phyloP scores from a whole-genome alignment of 2,797 vertebrate species.

The Sardinella longiceps region DNA sequence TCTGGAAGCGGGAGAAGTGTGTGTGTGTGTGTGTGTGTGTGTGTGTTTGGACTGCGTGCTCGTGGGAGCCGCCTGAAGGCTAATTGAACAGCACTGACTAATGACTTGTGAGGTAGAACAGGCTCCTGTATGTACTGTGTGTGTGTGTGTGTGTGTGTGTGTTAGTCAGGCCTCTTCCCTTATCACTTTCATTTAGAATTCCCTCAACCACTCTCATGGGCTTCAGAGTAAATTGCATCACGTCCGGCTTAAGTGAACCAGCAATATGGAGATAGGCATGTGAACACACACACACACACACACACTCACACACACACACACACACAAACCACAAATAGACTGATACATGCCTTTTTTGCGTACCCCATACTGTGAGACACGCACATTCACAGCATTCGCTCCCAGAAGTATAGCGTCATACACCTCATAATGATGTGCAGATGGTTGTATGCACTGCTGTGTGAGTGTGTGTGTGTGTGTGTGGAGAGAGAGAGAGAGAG shows the following conservation, averaged over 20 bases:
- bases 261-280: background rate
- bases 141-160: constrained; percentile 54
- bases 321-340: background rate
- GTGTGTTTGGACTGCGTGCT: background rate
- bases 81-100: constrained; percentile 9
- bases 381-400: background rate
- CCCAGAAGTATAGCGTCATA: background rate
- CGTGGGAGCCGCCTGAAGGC: background rate
- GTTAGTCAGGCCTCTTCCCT: background rate
- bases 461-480: background rate
- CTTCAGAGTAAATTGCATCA: background rate
- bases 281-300: background rate
- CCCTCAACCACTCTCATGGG: background rate
- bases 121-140: constrained; percentile 43
- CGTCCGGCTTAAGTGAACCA: background rate
- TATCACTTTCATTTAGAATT: constrained; percentile 1
- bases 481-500: too few relatives aligned
- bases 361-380: background rate
- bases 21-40: background rate
- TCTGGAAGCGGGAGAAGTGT: background rate
- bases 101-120: constrained; percentile 52
- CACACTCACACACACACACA: background rate
- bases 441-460: background rate
- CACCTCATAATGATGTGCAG: background rate
- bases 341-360: background rate